Evolutionary conservation across 2,113 vertebrate species (phyloP), one percentile per base, ranked within the genome.

Genomic region (Salvelinus sp.): DNA sequence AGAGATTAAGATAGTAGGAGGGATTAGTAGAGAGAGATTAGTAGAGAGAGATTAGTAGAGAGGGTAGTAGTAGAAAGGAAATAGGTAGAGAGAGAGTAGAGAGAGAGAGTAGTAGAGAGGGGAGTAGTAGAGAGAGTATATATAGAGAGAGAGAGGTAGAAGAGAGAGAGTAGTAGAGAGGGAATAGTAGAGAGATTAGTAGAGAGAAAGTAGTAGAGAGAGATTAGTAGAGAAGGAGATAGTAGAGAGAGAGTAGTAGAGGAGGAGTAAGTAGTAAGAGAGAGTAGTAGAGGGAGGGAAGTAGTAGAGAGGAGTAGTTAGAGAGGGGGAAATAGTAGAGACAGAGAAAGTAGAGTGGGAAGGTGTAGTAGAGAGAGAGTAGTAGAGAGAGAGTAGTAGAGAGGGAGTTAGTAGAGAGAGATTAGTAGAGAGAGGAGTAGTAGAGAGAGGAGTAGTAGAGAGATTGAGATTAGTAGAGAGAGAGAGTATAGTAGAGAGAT

Each of bases 151-250:
- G n/a, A n/a, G n/a, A 0, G 2, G 2, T 6, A 6, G 66, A 72
- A 76, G 76, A 76, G 30, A 16, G 12, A 67, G 20, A 22, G 12
- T 3, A 14, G 47, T 6, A 68, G 75, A 76, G 78, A 76, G 83
- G 77, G 27, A 73, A 75, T 5, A 28, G 25, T 13, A 5, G 23
- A 27, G 63, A 23, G 25, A 7, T 13, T 30, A 30, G 28, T 30
- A 30, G 28, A 30, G 28, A 30, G 28, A 4, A 14, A 18, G 64
- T 5, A 28, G 25, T 13, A 5, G 23, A 27, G 25, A 23, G 25
- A 0, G 25, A 65, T 13, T 13, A 65, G 22, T 3, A 67, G 60
- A 62, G 48, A 14, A 6, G 18, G 64, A 1, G 18, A 13, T 13
- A 5, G 23, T 16, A 23, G 48, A 62, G 48, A 1, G 1, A 28